Percentiles rank a stretch among this genome's conserved stretches.
Evolutionary conservation across 1,140 invertebrate species (phyloP).

Genomic region (Sycophila sp.): DNA sequence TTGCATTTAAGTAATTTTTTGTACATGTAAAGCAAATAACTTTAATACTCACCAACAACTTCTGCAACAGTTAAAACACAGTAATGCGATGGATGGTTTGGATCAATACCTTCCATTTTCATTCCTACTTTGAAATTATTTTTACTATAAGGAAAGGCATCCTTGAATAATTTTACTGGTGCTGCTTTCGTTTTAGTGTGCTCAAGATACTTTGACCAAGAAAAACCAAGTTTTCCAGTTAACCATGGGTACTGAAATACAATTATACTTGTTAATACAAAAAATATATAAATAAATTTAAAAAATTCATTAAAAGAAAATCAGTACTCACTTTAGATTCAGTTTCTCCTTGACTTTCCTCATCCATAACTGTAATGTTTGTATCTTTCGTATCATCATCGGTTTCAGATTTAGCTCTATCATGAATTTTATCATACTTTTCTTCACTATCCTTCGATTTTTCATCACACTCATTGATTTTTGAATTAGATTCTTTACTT

Average conservation of each 20-base stretch:
- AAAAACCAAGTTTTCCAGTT: conserved; percentile 76
- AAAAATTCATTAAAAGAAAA: conserved; percentile 3
- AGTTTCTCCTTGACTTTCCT: conserved; percentile 54
- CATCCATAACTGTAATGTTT: conserved; percentile 50
- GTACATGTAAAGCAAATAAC: background rate
- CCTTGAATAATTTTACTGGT: conserved; percentile 81
- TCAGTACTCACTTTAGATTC: conserved; percentile 54
- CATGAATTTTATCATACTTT: conserved; percentile 51
- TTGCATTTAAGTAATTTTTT: conserved; percentile 22
- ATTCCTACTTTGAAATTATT: conserved; percentile 86
- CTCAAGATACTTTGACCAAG: conserved; percentile 80
- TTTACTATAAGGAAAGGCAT: conserved; percentile 76
- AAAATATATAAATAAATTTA: background rate
- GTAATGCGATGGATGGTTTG: conserved; percentile 87
- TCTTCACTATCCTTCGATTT: conserved; percentile 44
- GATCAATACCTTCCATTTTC: conserved; percentile 95
- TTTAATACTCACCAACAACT: conserved; percentile 66
- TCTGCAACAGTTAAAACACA: conserved; percentile 90
- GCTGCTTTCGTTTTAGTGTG: conserved; percentile 77
- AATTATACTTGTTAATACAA: conserved; percentile 5
- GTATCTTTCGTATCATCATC: conserved; percentile 63
- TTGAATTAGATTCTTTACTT: conserved; percentile 15
- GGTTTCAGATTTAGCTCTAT: conserved; percentile 55
- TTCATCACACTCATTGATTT: conserved; percentile 35
- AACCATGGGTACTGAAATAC: conserved; percentile 71